phyloP scores from a whole-genome alignment of 2,888 invertebrate genomes.

The Lepas anatifera region DNA sequence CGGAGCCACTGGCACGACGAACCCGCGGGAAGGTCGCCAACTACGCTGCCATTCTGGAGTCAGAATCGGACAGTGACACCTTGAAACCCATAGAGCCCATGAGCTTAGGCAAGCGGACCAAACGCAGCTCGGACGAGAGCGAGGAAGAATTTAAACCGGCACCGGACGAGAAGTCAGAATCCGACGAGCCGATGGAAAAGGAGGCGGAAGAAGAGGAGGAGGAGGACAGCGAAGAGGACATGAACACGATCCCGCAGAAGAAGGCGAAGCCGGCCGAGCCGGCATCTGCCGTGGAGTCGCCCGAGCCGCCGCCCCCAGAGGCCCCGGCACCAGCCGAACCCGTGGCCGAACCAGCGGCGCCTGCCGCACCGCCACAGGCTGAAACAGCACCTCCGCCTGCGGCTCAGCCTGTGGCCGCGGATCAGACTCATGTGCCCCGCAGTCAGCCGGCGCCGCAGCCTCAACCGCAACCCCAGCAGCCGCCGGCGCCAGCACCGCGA shows the following conservation, averaged over 20 bases:
- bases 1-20: background rate
- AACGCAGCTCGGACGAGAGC: background rate
- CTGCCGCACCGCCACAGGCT: background rate
- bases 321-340: too few relatives aligned
- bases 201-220: constrained; percentile 8
- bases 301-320: too few relatives aligned
- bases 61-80: background rate
- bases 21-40: background rate
- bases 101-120: background rate
- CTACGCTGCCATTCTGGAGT: background rate
- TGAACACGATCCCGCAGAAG: background rate
- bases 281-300: background rate
- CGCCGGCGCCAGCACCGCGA: background rate
- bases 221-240: constrained; percentile 14
- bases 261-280: background rate
- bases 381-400: background rate
- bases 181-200: constrained; percentile 13
- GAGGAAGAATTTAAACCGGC: background rate
- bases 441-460: background rate
- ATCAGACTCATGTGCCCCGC: background rate
- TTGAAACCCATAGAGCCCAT: background rate
- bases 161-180: constrained; percentile 7
- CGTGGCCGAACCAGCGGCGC: background rate
- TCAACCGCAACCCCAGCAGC: background rate
- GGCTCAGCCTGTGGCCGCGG: background rate